Conservation (phyloP, 2,113 vertebrate species). For the Sander lucioperca region DNA sequence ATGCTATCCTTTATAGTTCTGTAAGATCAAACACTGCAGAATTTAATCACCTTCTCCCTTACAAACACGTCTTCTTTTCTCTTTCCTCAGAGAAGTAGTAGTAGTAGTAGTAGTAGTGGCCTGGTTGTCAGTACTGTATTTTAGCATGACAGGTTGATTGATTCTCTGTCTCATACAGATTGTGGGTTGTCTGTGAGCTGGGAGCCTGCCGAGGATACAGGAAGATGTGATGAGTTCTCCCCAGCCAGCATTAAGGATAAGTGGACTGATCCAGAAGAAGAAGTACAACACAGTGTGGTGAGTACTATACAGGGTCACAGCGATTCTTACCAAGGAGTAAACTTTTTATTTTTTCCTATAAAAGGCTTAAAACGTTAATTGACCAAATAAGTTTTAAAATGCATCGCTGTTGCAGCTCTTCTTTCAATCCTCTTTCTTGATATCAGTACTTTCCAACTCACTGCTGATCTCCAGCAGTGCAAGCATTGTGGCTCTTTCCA, state of each 20-base stretch:
- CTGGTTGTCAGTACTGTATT: not conserved
- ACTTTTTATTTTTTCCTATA: not conserved
- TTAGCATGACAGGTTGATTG: not conserved
- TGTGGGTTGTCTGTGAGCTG: conserved; percentile 72
- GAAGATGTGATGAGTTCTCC: conserved; percentile 37
- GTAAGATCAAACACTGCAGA: conserved; percentile 13
- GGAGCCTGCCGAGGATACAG: conserved; percentile 27
- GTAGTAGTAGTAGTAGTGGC: not conserved
- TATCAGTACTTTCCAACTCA: not conserved
- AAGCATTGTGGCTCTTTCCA: not conserved
- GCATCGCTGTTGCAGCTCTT: too few species aligned
- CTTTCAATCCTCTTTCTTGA: not conserved
- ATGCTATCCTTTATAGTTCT: not conserved
- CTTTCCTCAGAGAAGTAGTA: not conserved
- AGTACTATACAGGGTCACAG: conserved; percentile 5
- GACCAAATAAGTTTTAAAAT: not conserved
- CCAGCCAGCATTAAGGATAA: conserved; percentile 40
- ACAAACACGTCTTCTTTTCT: not conserved
- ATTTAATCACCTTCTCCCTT: not conserved
- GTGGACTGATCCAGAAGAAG: conserved; percentile 34
- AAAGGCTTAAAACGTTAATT: not conserved
- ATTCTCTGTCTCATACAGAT: conserved; percentile 51
- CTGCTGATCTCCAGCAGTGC: too few species aligned
- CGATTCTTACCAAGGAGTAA: not conserved
- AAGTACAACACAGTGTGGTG: conserved; percentile 39